Evolutionary conservation across 2,113 vertebrate genomes (phyloP), one percentile per base, ranked within the genome.

Genomic region (Carassius auratus): DNA sequence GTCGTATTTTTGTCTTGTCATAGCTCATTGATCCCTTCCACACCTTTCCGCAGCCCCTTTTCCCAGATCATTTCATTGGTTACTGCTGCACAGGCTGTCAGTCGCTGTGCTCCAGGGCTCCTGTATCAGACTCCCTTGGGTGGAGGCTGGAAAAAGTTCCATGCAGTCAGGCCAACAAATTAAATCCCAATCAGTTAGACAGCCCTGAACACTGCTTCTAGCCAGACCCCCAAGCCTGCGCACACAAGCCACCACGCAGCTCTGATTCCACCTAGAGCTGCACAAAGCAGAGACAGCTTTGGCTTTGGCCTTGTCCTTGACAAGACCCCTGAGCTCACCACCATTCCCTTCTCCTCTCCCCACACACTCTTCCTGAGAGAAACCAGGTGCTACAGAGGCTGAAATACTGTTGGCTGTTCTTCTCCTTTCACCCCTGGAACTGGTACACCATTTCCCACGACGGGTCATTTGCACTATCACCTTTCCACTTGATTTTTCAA

Each of bases 171-270:
- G 86, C 91, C 90, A 91, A 90, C 89, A 92, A 94, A 94, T 95
- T 92, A 94, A 83, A 89, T 91, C 74, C 90, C 92, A 94, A 94
- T 93, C 93, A 94, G 94, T 94, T 93, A 91, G 91, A 89, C 82
- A 85, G 88, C 81, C 88, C 55, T 69, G 85, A 90, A 86, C 81
- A 77, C 88, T 71, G 81, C 90, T 81, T 87, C 87, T 81, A 81
- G 71, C 83, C 87, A 84, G 86, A 90, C 90, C 89, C 81, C 86
- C 89, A 80, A 90, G 90, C 89, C 88, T 88, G 87, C 90, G 89
- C 88, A 90, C 88, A 84, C 90, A 86, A 89, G 90, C 86, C 50
- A 90, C 42, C 69, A 59, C 68, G 73, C 77, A 89, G 87, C 85
- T 36, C 36, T 76, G 79, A 85, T 84, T 86, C 80, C 66, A 84